A percentile compares a stretch with the other conserved stretches of the same genome.
phyloP scores from a whole-genome alignment of 2,888 invertebrate species.

The Phlogophora meticulosa region DNA sequence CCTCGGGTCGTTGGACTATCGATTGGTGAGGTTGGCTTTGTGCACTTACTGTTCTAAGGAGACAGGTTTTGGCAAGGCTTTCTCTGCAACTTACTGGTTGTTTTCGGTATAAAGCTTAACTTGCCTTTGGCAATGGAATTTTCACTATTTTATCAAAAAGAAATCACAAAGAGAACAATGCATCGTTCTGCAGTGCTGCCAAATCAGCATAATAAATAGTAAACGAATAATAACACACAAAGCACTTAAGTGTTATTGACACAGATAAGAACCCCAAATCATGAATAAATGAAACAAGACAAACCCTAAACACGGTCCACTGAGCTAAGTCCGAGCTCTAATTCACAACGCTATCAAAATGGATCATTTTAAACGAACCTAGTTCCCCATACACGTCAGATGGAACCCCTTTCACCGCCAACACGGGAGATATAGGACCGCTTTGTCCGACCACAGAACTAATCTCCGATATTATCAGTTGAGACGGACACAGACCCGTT shows the following conservation, averaged over 20 bases:
- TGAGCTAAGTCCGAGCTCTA: slow-evolving; percentile 38
- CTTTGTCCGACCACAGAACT: slow-evolving; percentile 65
- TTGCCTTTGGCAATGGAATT: slow-evolving; percentile 1
- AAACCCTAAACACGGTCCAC: background rate
- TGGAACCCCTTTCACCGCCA: slow-evolving; percentile 62
- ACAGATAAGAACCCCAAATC: background rate
- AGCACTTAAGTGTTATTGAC: background rate
- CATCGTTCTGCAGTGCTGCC: background rate
- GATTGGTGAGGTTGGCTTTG: slow-evolving; percentile 68
- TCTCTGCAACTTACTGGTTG: slow-evolving; percentile 11
- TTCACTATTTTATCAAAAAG: background rate
- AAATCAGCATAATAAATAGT: background rate
- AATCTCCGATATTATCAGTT: slow-evolving; percentile 61
- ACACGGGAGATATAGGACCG: slow-evolving; percentile 60
- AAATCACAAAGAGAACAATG: background rate
- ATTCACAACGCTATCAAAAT: slow-evolving; percentile 54
- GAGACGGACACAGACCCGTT: slow-evolving; percentile 48
- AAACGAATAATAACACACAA: background rate
- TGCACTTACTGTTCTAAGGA: slow-evolving; percentile 35
- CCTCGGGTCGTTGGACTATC: slow-evolving; percentile 78
- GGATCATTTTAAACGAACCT: slow-evolving; percentile 60
- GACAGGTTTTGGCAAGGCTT: slow-evolving; percentile 49
- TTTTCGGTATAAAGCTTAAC: slow-evolving; percentile 1
- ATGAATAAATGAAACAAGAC: slow-evolving; percentile 17
- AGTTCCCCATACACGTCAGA: slow-evolving; percentile 60